Base-by-base conservation (phyloP, 2,113 vertebrate species). In the Caranx ignobilis region DNA sequence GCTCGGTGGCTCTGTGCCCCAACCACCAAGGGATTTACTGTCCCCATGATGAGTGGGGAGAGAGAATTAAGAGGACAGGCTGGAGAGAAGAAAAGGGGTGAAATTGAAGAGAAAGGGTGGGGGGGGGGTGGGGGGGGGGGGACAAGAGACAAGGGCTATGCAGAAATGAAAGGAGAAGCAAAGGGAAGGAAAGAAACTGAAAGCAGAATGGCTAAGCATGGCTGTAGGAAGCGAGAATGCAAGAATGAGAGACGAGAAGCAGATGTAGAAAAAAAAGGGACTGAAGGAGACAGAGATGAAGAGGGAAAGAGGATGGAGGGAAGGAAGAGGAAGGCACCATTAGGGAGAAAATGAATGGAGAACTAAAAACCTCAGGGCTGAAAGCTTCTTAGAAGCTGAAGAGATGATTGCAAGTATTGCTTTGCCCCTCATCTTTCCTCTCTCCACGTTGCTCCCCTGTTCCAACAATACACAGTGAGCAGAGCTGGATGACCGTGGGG, bases 1-100 rank as follows among this genome's bases (percentile, higher is more conserved):
- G 81, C 86, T 86, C 63, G n/a, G 72, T 80, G 84, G 77, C 86
- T 88, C 81, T 72, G 81, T 64, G 85, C 85, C 82, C 80, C 78
- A 89, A 85, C 84, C 89, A 87, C 88, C 88, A 55, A 72, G 89
- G 88, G 92, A 93, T 88, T 91, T 88, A 84, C 86, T 82, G 89
- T 90, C 86, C 91, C 87, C 70, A 75, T 85, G 87, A 91, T 84
- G 90, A 89, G 78, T n/a, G 21, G 61, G 64, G 73, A 75, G 84
- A 71, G 88, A 86, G 87, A 89, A 87, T 88, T 88, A 87, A 82
- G 70, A 79, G 83, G 72, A 85, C 63, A 65, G 83, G 71, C 78
- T 65, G 2, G 71, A 75, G 71, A 83, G 83, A 90, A 87, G 79
- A 89, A 87, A 86, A 77, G 71, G 74, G 64, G 62, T 75, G 82